Base-by-base conservation (phyloP, 1,140 invertebrate genomes). In the Aphaenogaster ashmeadi region DNA sequence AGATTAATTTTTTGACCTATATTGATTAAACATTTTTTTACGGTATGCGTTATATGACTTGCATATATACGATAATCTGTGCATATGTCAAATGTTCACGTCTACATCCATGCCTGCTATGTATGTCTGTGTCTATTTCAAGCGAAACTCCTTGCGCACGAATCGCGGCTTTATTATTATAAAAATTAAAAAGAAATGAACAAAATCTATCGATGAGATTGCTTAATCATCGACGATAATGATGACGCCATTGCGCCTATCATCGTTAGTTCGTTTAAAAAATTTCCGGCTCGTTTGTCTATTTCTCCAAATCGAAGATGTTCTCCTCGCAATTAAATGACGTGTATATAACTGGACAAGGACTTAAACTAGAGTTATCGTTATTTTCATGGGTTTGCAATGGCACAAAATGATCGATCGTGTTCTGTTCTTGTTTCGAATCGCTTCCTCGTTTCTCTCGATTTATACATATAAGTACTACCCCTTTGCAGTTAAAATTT, bases 1-100 rank as follows among this genome's bases (percentile, higher is more conserved):
- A 21, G 11, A 9, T 27, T 75, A 58, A 18, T 44, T 75, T 58
- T 56, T 44, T 75, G 11, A 60, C 38, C 52, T 41, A 60, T 27
- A 44, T 44, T 75, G 72, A 75, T 75, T 41, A 75, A 75, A 58
- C 6, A 47, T 75, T 75, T 75, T 41, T 47, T 71, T 86, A 50
- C 11, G 67, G n/a, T 64, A 71, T 52, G 21, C 38, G 41, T 60
- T 52, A 47, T 80, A 52, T 50, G 56, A 62, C 33, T 71, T 47
- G 52, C 38, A 50, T 47, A 27, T 54, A 47, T 18, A 58, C 11
- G 60, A 71, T 64, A 54, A 44, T 62, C 41, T 62, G 27, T 52
- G 50, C n/a, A 41, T 38, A 47, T 56, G 47, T 58, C 50, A 38
- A 21, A 13, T 38, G 38, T 74, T 62, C 7, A 15, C 27, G 27